Conservation (phyloP, 2,113 vertebrate genomes). For the Strigops habroptila region DNA sequence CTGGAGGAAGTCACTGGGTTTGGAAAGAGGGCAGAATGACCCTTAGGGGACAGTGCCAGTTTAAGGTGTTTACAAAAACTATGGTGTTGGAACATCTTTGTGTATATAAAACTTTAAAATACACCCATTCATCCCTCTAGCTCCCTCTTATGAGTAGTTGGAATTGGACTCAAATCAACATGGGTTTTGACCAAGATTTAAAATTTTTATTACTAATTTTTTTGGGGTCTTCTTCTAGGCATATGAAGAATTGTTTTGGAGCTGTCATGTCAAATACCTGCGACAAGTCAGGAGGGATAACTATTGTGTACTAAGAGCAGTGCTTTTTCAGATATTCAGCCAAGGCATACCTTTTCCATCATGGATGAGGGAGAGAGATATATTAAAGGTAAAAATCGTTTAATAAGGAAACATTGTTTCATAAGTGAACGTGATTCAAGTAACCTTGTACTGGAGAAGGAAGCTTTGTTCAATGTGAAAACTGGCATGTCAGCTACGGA, state of each 20-base stretch:
- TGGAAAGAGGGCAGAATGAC: neutral
- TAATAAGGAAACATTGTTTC: neutral
- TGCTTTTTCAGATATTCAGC: conserved; percentile 79
- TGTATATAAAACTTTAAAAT: neutral
- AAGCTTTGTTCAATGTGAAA: neutral
- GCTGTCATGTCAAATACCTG: conserved; percentile 69
- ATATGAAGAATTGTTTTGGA: conserved; percentile 74
- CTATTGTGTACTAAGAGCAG: conserved; percentile 72
- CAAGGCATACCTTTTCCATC: conserved; percentile 76
- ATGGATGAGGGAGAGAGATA: conserved; percentile 82
- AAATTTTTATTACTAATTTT: neutral
- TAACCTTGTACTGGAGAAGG: neutral
- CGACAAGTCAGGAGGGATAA: conserved; percentile 73
- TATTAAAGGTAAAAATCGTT: conserved; percentile 71
- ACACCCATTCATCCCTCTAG: neutral
- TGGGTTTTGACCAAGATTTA: neutral
- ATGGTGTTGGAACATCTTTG: neutral
- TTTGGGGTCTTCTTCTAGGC: conserved; percentile 51
- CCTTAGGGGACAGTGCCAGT: neutral
- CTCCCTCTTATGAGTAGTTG: neutral
- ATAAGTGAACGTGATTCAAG: neutral
- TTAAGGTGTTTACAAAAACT: neutral
- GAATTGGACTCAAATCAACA: neutral
- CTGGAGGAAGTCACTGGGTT: neutral
- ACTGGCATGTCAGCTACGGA: neutral